Percentiles rank a stretch among this genome's conserved stretches.
These are phyloP conservation scores for Clostera curtula DNA, from an alignment of 2,888 invertebrate genomes.

Conservation along the genomic window DNA sequence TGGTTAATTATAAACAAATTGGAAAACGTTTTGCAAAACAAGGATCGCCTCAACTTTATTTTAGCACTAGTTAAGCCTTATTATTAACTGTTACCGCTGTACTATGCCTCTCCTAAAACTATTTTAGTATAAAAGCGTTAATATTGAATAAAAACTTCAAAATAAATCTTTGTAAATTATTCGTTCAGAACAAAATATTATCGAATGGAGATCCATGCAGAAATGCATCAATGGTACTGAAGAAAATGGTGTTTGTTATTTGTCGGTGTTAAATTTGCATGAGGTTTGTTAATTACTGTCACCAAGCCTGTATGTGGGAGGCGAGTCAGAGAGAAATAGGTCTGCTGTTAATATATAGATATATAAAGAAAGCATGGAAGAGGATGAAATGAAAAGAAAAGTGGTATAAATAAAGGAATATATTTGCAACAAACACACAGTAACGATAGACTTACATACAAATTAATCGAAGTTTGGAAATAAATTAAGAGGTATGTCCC, in stretches of 20 bases:
- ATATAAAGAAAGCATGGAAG: slow-evolving; percentile 64
- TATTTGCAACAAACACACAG: slow-evolving; percentile 74
- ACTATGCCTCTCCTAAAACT: slow-evolving; percentile 65
- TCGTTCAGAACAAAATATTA: slow-evolving; percentile 44
- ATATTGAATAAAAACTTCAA: slow-evolving; percentile 47
- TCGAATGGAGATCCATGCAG: slow-evolving; percentile 68
- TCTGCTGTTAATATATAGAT: slow-evolving; percentile 59
- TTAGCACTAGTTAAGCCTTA: slow-evolving; percentile 61
- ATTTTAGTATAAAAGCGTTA: slow-evolving; percentile 59
- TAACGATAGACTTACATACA: slow-evolving; percentile 65
- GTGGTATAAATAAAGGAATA: slow-evolving; percentile 71
- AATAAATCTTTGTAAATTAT: slow-evolving; percentile 36
- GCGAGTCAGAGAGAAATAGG: slow-evolving; percentile 57
- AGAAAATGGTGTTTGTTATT: slow-evolving; percentile 73
- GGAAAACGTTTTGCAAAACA: slow-evolving; percentile 27
- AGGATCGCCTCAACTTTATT: slow-evolving; percentile 28
- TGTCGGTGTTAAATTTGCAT: slow-evolving; percentile 48
- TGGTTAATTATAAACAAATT: slow-evolving; percentile 10
- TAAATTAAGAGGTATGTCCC: slow-evolving; percentile 46
- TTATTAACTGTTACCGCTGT: slow-evolving; percentile 53
- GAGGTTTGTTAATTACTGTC: slow-evolving; percentile 59
- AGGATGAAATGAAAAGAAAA: slow-evolving; percentile 73
- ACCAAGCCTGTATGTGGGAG: slow-evolving; percentile 61
- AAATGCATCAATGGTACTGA: slow-evolving; percentile 70
- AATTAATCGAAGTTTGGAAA: slow-evolving; percentile 42